Base-by-base conservation (phyloP, 1,140 invertebrate genomes). In the Procambarus virginalis region DNA sequence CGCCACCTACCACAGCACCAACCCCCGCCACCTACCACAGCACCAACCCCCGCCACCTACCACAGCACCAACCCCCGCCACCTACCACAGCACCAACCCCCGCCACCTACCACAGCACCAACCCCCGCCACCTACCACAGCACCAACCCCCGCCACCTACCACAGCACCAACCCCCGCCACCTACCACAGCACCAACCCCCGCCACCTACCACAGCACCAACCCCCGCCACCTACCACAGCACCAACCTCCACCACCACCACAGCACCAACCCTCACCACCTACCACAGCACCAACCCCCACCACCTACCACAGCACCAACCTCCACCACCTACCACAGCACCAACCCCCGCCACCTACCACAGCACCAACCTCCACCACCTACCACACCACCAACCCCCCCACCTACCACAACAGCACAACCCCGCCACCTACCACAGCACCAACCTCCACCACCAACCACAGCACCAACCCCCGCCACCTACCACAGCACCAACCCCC, bases 221-320 rank as follows among this genome's bases (percentile, higher is more conserved):
- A 77, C 89, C n/a, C 17, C 10, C 3, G 20, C 20, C n/a, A n/a
- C n/a, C n/a, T n/a, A n/a, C n/a, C n/a, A n/a, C 8, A 12, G 8
- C 51, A 55, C 51, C 58, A 8, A 4, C n/a, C n/a, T 17, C 10
- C 2, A 8, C 20, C 46, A 60, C 8, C 34, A 55, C 51, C 51
- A 55, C 58, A 82, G 9, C 10, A 60, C 20, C 34, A 82, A n/a
- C n/a, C 12, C 51, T 34, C 34, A 34, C 3, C 46, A 60, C 6
- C 34, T 60, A 55, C 51, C 51, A 55, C 58, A 82, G 8, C 10
- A 60, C 20, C 12, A 22, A 14, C 22, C 34, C 0, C 34, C 0
- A 1, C 34, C 34, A 86, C 85, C 17, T 55, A 88, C 86, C 89
- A 46, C 89, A 91, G 5, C 48, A 48, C 58, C 82, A n/a, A n/a